Evolutionary conservation across 1,140 invertebrate genomes (phyloP).

Genomic region (Ganaspis sp.): DNA sequence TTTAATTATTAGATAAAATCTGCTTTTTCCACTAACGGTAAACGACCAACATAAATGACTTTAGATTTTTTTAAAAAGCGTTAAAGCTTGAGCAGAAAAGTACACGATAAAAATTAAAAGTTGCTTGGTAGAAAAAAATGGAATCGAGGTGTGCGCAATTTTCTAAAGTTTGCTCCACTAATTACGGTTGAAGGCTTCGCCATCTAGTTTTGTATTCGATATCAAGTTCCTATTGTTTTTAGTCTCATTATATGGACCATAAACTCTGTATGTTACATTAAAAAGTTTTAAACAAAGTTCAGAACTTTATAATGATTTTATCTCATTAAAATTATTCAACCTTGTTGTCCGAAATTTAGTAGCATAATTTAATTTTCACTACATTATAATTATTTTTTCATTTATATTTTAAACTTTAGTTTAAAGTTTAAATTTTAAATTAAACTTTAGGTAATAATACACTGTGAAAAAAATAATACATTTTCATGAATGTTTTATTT

Average conservation of each 20-base stretch:
- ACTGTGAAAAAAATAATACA: no score
- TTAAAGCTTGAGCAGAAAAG: not conserved
- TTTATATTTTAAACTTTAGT: no score
- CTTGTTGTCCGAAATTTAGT: not conserved
- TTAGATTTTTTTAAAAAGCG: not conserved
- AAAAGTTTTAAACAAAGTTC: not conserved
- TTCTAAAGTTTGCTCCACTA: slow-evolving; percentile 58
- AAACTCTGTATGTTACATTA: not conserved
- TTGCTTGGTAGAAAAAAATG: slow-evolving; percentile 54
- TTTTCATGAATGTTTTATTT: no score
- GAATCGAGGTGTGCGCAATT: slow-evolving; percentile 48
- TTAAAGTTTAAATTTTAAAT: no score
- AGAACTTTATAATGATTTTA: not conserved
- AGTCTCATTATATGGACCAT: slow-evolving; percentile 15
- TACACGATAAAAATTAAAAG: slow-evolving; percentile 61
- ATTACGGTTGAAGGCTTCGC: slow-evolving; percentile 44
- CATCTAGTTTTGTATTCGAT: not conserved
- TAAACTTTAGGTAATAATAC: no score
- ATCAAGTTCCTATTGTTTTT: not conserved
- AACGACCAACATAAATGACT: not conserved
- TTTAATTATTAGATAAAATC: not conserved
- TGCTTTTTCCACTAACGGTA: not conserved
- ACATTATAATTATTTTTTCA: not conserved
- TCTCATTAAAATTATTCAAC: not conserved
- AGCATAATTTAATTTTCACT: not conserved